Base-by-base conservation (phyloP, 2,113 vertebrate genomes). In the Oostethus manadensis region DNA sequence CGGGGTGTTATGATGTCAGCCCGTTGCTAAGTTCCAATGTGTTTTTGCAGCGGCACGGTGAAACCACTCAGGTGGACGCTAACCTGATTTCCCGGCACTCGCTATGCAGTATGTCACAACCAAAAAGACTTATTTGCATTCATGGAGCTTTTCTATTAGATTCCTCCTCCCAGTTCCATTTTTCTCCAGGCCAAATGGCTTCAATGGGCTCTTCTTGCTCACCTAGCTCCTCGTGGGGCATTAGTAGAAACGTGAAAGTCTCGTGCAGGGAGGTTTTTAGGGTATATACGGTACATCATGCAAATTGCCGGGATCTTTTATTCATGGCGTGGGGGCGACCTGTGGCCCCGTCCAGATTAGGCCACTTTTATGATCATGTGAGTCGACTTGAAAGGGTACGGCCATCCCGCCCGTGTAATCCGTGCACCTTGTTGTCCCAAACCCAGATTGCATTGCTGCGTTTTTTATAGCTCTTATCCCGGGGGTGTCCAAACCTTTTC, bases 81-180 rank as follows among this genome's bases (percentile, higher is more conserved):
- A 82, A 84, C 83, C 72, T 77, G 70, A 83, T 83, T 70, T 75
- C 56, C 53, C 29, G 26, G 67, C 60, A 64, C 71, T 77, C 66
- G 68, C 60, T 71, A 70, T 64, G 56, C 66, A 70, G 62, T 73
- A 73, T 71, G 54, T 58, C 79, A 71, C 76, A 66, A 62, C 66
- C 65, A 70, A 79, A 82, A 82, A 64, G 63, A 69, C 56, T 70
- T 65, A 90, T 91, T 90, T 88, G 78, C 86, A 90, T 90, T 83
- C 84, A 87, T 80, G 83, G 81, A 77, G 84, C 76, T 86, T 88
- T 87, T 90, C 73, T 88, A 90, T 91, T 90, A 85, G 81, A 89
- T 90, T 84, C 16, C 4, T 3, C 11, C 51, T 56, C 53, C 58
- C 74, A 74, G 75, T 80, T 76, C 65, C 66, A 79, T 80, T 89